Base-by-base conservation (phyloP, 2,888 invertebrate species). In the Macrostomum cliftonense region DNA sequence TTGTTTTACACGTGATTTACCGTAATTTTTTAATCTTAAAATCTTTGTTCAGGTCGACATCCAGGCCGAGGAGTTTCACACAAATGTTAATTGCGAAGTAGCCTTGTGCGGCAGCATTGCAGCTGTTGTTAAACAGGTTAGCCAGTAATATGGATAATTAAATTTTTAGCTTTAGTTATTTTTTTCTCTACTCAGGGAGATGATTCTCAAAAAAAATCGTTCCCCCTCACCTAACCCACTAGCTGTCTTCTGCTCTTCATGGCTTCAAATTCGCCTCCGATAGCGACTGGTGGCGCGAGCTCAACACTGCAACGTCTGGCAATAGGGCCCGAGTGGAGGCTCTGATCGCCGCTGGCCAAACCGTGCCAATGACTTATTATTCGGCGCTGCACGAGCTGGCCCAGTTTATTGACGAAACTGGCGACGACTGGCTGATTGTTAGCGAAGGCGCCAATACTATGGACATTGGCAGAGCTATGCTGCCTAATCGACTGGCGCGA, bases 401-500 rank as follows among this genome's bases (percentile, higher is more conserved):
- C 11, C 2, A 21, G 20, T 49, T n/a, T 42, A 9, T 19, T 43
- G 48, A 51, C 48, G 19, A 47, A 43, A 45, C 16, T 21, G 20
- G 39, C 48, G 12, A 28, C 28, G 82, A 93, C 71, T 79, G 81
- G 5, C 78, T 93, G 14, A 85, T 95, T 52, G 83, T 91, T 28
- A 91, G 88, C 63, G 93, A 95, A 72, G 95, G 93, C 19, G 91
- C 93, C 37, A 93, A 93, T 70, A 95, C 93, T 0, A 95, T 95
- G 95, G 93, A 95, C 65, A 93, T 93, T 63, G 91, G 93, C 0
- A 76, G 93, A 43, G 79, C 86, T 0, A 78, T 91, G 71, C 71
- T 93, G 38, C 73, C 80, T n/a, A 88, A 91, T 67, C 77, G 77
- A 57, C 73, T 79, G 55, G 85, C 91, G 0, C 74, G 88, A 42